Evolutionary conservation across 2,888 invertebrate genomes (phyloP).

Genomic region (Dryococelus australis): DNA sequence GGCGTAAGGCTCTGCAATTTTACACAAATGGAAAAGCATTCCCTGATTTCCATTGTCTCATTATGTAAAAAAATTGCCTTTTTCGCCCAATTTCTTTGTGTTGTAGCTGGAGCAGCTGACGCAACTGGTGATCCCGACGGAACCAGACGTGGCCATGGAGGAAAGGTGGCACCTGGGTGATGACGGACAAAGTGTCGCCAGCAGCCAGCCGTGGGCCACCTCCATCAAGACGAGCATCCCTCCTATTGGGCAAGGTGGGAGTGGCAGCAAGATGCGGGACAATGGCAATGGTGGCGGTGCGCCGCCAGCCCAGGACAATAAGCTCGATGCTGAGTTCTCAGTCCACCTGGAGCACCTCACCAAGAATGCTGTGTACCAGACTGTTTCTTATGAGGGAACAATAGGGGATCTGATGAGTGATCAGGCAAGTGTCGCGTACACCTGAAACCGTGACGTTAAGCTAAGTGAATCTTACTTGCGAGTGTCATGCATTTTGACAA

Average conservation of each 20-base stretch:
- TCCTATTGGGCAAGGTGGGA: not conserved
- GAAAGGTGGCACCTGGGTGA: not conserved
- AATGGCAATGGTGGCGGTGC: not conserved
- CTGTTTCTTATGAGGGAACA: not conserved
- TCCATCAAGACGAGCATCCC: not conserved
- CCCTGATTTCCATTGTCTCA: no score
- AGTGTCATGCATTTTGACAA: no score
- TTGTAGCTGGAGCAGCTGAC: not conserved
- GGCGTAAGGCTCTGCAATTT: no score
- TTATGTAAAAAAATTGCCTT: no score
- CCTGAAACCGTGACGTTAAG: no score
- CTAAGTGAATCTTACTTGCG: no score
- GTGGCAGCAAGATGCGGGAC: not conserved
- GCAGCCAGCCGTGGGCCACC: not conserved
- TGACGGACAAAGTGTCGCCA: not conserved
- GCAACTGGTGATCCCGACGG: not conserved
- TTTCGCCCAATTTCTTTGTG: not conserved
- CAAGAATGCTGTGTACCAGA: not conserved
- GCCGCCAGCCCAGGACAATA: not conserved
- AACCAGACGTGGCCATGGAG: not conserved
- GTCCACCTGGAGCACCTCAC: constrained; percentile 8
- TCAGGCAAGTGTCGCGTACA: not conserved
- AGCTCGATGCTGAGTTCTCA: not conserved
- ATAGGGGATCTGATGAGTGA: constrained; percentile 21
- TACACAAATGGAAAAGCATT: no score